Percentiles rank a stretch among this genome's conserved stretches.
These are phyloP conservation scores for Virgularia gustaviana DNA, from an alignment of 92 coral and sea anemone genomes.

Conservation along the genomic window DNA sequence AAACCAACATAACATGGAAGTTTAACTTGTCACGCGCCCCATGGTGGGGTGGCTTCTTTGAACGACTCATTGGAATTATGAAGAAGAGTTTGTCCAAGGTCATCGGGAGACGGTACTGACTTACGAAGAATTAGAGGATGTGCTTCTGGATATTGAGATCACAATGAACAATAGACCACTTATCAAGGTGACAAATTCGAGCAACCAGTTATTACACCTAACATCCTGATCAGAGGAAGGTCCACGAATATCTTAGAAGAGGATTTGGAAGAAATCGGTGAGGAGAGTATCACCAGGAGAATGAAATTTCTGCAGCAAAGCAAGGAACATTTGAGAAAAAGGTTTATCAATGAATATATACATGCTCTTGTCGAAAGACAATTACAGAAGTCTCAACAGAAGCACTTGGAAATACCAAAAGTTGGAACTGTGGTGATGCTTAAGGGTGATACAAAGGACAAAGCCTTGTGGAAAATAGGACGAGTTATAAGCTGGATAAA, in stretches of 20 bases:
- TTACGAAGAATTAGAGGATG: slow-evolving; percentile 50
- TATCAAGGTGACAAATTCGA: slow-evolving; percentile 61
- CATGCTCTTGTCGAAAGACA: slow-evolving; percentile 57
- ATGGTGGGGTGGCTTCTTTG: slow-evolving; percentile 61
- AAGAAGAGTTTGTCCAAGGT: slow-evolving; percentile 35
- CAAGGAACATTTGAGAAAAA: slow-evolving; percentile 31
- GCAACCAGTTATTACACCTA: slow-evolving; percentile 60
- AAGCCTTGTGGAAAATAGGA: slow-evolving; percentile 58
- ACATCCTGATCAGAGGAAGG: slow-evolving; percentile 43
- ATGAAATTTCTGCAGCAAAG: slow-evolving; percentile 42
- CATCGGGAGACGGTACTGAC: slow-evolving; percentile 45
- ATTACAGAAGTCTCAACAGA: background rate
- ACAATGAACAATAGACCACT: slow-evolving; percentile 60
- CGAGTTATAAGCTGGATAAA: slow-evolving; percentile 49
- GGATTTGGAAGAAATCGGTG: slow-evolving; percentile 38
- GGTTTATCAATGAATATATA: slow-evolving; percentile 41
- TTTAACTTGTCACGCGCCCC: slow-evolving; percentile 55
- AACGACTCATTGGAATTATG: slow-evolving; percentile 11
- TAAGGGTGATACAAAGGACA: slow-evolving; percentile 48
- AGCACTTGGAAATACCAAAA: slow-evolving; percentile 17
- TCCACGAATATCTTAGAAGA: slow-evolving; percentile 30
- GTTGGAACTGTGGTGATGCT: slow-evolving; percentile 46
- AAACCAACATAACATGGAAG: slow-evolving; percentile 25
- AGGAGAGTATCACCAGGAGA: slow-evolving; percentile 38
- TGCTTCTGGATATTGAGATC: slow-evolving; percentile 50